Evolutionary conservation across 2,797 vertebrate genomes (phyloP), one percentile per base, ranked within the genome.

Genomic region (Scomberomorus guttatus): DNA sequence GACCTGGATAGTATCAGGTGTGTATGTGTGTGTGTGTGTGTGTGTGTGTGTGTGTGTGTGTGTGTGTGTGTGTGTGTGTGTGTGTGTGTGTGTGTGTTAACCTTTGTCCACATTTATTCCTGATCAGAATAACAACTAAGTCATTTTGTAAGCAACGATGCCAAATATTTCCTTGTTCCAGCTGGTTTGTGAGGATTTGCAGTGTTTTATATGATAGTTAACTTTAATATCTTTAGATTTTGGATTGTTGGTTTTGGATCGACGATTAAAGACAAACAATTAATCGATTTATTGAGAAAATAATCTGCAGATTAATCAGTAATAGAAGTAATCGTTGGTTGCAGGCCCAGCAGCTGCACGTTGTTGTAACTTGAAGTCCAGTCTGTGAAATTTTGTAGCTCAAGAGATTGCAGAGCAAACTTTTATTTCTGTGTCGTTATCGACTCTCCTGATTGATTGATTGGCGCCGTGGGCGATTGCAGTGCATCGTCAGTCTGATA

Each of bases 1-100:
- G 52, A 48, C 66, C 58, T 61, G 59, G 46, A 65, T 42, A 22
- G 22, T 57, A 25, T 76, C 39, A 20, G 72, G 18, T 15, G n/a
- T 25, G 27, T 42, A 17, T 72, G 64, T 14, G 9, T 25, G 34
- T 52, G 22, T 54, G 5, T 56, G 75, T 51, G 25, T 57, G 32
- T 32, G 42, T 58, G 42, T 58, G 6, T 46, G 10, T 67, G 46
- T 24, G 54, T 55, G 34, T 25, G 27, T 42, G n/a, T 72, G 64
- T 14, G 9, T 25, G 34, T 52, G 22, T 54, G 5, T 56, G 75
- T 51, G 25, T 57, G 32, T 32, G 42, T 58, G 42, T 58, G 4
- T 46, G 9, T 67, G 42, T 22, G 52, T 54, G 27, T 0, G 17
- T 44, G 42, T 44, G 15, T 46, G 4, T 46, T 46, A 46, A 46